Evolutionary conservation across 2,888 invertebrate species (phyloP), one percentile per base, ranked within the genome.

Genomic region (Cephus nigrinus): DNA sequence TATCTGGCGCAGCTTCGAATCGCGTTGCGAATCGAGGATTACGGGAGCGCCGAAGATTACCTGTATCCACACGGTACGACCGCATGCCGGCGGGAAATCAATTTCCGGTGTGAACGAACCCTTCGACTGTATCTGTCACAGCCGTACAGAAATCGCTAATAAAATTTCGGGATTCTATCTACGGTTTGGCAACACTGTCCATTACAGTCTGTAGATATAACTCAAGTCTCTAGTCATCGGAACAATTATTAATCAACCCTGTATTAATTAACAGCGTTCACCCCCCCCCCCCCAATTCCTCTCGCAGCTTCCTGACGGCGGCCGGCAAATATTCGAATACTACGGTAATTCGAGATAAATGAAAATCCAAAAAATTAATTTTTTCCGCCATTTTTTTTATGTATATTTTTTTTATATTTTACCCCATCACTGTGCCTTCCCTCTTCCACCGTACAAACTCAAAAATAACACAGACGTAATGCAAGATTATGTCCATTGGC

Each of bases 381-480:
- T 55, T 1, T 0, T 23, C 5, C 23, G 9, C 23, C 23, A 23
- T 55, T 5, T 55, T 15, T 55, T 36, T 23, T 1, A 4, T 30
- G 30, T 4, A 5, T 5, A 31, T 31, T 5, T 40, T 4, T 40
- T 23, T 40, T 40, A 5, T 4, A 40, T 5, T 55, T 55, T 1
- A 40, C 0, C 15, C 15, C 15, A 15, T 40, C 15, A 1, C 1
- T 40, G 0, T 5, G 5, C 40, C 15, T 5, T 4, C 0, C 15
- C 0, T 5, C 5, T 15, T 15, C 1, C 40, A 15, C 1, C 2
- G 0, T 23, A 55, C 9, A 1, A 1, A 5, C 23, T 9, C 55
- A 0, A 9, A 23, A 23, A 9, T 55, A 55, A 55, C 2, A 23
- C 23, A 23, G 55, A 55, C 23, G 15, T 23, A 9, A 55, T 23